A percentile compares a stretch with the other conserved stretches of the same genome.
Evolutionary conservation across 2,797 vertebrate species (phyloP).

Genomic region (Mus spretus): DNA sequence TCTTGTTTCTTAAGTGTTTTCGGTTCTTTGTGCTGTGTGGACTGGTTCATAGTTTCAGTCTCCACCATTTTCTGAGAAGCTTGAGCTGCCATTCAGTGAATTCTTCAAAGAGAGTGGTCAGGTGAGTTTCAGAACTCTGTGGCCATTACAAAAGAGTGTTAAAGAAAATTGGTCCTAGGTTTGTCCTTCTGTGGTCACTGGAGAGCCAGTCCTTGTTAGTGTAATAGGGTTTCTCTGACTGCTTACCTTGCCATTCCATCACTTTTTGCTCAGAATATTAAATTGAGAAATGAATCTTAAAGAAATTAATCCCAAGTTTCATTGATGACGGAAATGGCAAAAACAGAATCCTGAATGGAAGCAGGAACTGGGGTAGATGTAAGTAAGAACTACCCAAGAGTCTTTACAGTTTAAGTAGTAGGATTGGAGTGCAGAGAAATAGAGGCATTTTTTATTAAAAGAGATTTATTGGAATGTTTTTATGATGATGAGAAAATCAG

Average conservation of each 20-base stretch:
- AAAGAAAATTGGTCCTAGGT: neutral
- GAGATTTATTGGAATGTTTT: neutral
- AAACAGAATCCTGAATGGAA: too few species aligned
- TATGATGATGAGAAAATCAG: neutral
- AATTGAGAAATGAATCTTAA: neutral
- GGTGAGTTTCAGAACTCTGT: neutral
- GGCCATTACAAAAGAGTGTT: neutral
- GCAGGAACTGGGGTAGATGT: rapidly evolving
- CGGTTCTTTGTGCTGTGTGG: neutral
- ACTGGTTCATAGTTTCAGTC: neutral
- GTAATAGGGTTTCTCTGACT: neutral
- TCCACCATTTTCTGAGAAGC: neutral
- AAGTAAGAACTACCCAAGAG: neutral
- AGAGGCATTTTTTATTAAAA: neutral
- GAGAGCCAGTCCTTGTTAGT: too few species aligned
- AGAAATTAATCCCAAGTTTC: neutral
- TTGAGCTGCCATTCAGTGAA: neutral
- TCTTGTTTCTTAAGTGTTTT: neutral
- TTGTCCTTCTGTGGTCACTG: neutral
- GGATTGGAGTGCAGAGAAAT: neutral
- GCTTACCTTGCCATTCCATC: neutral
- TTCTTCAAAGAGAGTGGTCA: neutral
- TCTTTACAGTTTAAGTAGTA: neutral
- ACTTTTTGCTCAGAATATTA: neutral
- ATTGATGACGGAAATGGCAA: neutral